Percentiles rank a stretch among this genome's conserved stretches.
phyloP scores from a whole-genome alignment of 1,140 invertebrate genomes.

The Halesus radiatus region DNA sequence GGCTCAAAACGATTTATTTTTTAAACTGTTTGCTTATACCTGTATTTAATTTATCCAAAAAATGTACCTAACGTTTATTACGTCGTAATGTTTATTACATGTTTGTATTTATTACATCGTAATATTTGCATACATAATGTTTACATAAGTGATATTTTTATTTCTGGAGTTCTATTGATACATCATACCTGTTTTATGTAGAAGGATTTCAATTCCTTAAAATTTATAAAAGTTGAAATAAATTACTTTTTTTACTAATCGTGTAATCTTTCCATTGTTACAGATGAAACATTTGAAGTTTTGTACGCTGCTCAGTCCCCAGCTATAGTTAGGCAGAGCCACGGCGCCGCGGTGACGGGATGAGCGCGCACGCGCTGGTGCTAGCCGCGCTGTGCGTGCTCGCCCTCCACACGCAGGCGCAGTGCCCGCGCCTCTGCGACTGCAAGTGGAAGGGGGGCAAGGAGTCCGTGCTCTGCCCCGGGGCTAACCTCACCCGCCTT shows the following conservation, averaged over 20 bases:
- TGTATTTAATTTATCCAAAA: no score
- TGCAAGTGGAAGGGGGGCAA: constrained; percentile 91
- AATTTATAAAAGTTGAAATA: no score
- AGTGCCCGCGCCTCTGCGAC: constrained; percentile 81
- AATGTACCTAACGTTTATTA: no score
- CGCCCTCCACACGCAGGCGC: constrained; percentile 60
- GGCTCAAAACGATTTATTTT: no score
- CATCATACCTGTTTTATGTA: no score
- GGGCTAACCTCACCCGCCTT: constrained; percentile 78
- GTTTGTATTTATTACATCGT: no score
- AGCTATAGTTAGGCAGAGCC: not conserved
- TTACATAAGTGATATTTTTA: no score
- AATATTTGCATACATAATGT: no score
- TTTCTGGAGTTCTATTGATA: no score
- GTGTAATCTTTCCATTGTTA: constrained; percentile 28
- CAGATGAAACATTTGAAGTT: constrained; percentile 30
- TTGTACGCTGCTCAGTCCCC: not conserved
- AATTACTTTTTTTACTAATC: not conserved
- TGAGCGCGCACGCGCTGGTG: constrained; percentile 51
- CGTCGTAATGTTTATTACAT: not conserved
- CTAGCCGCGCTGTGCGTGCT: constrained; percentile 54
- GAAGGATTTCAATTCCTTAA: no score
- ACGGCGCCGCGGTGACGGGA: constrained; percentile 46
- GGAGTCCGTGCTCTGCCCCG: constrained; percentile 83
- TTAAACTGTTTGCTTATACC: no score